Base-by-base conservation (phyloP, 53 echinoderm and acorn worm species). In the Antedon mediterranea region DNA sequence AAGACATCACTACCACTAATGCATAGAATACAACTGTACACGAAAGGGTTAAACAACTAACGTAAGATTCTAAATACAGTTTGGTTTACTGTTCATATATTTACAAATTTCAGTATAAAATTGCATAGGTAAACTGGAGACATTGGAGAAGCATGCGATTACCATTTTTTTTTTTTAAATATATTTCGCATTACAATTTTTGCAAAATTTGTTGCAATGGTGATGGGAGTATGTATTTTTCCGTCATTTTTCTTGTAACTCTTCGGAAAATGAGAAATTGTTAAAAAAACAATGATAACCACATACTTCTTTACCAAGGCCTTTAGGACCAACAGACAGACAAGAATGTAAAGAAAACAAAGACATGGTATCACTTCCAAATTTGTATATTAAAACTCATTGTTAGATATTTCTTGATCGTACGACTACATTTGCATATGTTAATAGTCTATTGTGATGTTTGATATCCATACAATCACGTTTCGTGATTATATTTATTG, bases 51-150 rank as follows among this genome's bases (percentile, higher is more conserved):
- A 15, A 57, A 57, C 57, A 6, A 57, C 7, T 57, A 57, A 57
- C 57, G 23, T 57, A 57, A 57, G 9, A 23, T 57, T 57, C 57
- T 57, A 57, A 57, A 57, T 57, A 57, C 57, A 57, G 57, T 57
- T 57, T 57, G 57, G 57, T 57, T 18, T 57, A 23, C 9, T 57
- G 23, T 57, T 23, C 57, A 57, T 57, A 41, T 41, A 57, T 57
- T 57, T 57, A 57, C 57, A 57, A 57, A 57, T 57, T 57, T 57
- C 57, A 57, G 57, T 57, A 57, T 57, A 57, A 57, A 57, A 57
- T 57, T 57, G 57, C 57, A 57, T 57, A 57, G 57, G 57, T 57
- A 11, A 57, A 57, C 23, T 8, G 57, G 57, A 57, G 57, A 57
- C 57, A 1, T 11, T 57, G 23, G 57, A 18, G 23, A 57, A 57